Evolutionary conservation across 2,113 vertebrate species (phyloP).

Genomic region (Macrotus californicus): DNA sequence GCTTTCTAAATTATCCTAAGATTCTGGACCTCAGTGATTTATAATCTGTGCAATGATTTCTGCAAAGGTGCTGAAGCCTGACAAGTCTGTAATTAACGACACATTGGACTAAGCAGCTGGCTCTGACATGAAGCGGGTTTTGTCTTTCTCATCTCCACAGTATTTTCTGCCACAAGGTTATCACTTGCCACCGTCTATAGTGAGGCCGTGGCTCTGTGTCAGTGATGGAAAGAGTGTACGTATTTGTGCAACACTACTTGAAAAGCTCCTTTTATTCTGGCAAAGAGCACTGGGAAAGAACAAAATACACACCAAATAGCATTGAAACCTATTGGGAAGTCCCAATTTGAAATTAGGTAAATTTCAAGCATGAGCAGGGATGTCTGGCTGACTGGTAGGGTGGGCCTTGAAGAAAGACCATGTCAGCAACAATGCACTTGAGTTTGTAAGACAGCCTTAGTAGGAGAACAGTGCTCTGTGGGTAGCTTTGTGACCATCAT

Average conservation of each 20-base stretch:
- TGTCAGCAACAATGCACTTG: not conserved
- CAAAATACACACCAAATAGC: not conserved
- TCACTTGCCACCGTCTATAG: not conserved
- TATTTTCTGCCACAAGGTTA: not conserved
- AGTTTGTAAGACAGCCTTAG: not conserved
- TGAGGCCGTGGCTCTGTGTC: not conserved
- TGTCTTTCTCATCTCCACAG: not conserved
- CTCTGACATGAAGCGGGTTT: slow-evolving; percentile 7
- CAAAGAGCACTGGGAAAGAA: not conserved
- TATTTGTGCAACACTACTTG: not conserved
- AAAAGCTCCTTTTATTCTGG: not conserved
- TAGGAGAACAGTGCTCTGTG: not conserved
- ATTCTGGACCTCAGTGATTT: slow-evolving; percentile 28
- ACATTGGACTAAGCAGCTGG: not conserved
- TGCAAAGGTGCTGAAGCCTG: slow-evolving; percentile 6
- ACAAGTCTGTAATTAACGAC: slow-evolving; percentile 18
- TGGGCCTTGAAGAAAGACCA: not conserved
- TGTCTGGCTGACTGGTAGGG: not conserved
- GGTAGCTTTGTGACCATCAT: not conserved
- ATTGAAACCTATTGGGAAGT: not conserved
- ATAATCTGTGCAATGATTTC: slow-evolving; percentile 35
- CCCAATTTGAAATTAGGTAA: not conserved
- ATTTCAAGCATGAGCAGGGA: not conserved
- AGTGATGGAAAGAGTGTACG: not conserved
- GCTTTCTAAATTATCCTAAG: slow-evolving; percentile 41